phyloP scores from a whole-genome alignment of 2,797 vertebrate genomes.

The Hydrocynus forskahlii region DNA sequence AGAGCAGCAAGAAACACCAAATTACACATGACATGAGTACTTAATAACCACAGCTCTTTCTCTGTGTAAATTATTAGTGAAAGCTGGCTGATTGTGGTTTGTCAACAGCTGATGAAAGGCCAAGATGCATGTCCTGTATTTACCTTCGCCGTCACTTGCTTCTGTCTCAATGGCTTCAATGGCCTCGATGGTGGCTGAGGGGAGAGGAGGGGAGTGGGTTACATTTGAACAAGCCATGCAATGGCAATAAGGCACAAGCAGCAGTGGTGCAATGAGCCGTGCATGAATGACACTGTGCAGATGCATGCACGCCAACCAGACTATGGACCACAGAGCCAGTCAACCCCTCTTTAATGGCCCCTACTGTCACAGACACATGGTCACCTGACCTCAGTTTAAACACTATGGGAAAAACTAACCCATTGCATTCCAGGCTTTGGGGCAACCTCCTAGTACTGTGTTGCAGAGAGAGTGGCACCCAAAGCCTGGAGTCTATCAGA shows the following conservation, averaged over 20 bases:
- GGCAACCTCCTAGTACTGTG: conserved; percentile 37
- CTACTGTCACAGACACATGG: conserved; percentile 43
- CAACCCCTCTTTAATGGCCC: conserved; percentile 37
- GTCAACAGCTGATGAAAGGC: conserved; percentile 44
- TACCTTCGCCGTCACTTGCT: conserved; percentile 84
- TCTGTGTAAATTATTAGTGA: conserved; percentile 41
- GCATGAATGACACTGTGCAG: conserved; percentile 59
- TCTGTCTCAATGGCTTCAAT: conserved; percentile 85
- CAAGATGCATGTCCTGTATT: conserved; percentile 61
- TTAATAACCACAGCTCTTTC: neutral
- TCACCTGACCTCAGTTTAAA: conserved; percentile 58
- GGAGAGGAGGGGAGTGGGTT: conserved; percentile 78
- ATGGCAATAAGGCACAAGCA: conserved; percentile 69
- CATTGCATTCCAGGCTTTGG: conserved; percentile 59
- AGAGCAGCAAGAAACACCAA: neutral
- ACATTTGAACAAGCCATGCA: conserved; percentile 83
- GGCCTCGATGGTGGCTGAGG: conserved; percentile 86
- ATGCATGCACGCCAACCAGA: conserved; percentile 65
- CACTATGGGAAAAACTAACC: conserved; percentile 46
- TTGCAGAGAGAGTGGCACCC: conserved; percentile 49
- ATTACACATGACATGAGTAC: neutral
- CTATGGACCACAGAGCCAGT: conserved; percentile 58
- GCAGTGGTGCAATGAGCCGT: conserved; percentile 61
- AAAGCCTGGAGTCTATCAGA: conserved; percentile 58
- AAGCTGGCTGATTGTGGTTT: conserved; percentile 40